Percentiles rank a stretch among this genome's conserved stretches.
Conservation (phyloP, 2,888 invertebrate species). For the Hirtodrosophila alboralis region DNA sequence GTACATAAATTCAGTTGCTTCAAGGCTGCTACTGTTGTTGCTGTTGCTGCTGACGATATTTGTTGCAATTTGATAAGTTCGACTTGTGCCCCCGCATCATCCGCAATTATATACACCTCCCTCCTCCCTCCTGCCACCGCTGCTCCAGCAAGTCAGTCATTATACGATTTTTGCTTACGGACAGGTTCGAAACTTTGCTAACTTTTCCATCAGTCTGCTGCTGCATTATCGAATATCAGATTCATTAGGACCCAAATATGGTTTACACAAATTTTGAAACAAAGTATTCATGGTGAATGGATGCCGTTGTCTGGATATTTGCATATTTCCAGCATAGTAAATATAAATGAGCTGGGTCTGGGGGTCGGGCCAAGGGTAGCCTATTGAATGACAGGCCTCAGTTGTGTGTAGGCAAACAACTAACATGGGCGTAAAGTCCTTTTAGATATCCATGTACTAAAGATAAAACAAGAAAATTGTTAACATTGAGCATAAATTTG, state of each 20-base stretch:
- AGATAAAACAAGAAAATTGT: not conserved
- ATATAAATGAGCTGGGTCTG: not conserved
- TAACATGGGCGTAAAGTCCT: not conserved
- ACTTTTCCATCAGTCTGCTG: conserved; percentile 53
- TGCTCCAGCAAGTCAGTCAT: conserved; percentile 38
- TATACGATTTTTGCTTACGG: conserved; percentile 42
- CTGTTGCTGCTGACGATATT: conserved; percentile 25
- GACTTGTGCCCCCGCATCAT: conserved; percentile 41
- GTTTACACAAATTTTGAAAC: conserved; percentile 52
- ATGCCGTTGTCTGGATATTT: not conserved
- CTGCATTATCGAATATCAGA: conserved; percentile 75
- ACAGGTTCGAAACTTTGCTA: conserved; percentile 65
- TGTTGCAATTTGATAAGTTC: conserved; percentile 61
- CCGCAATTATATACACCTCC: not conserved
- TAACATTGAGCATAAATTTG: no score
- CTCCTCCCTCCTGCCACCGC: not conserved
- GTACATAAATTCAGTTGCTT: conserved; percentile 9
- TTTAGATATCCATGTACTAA: not conserved
- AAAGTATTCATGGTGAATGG: conserved; percentile 10
- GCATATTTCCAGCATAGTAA: not conserved
- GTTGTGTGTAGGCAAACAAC: no score
- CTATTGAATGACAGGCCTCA: not conserved
- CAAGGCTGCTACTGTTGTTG: conserved; percentile 3
- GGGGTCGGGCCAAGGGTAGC: not conserved
- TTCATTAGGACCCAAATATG: conserved; percentile 73